Conservation (phyloP, 2,888 invertebrate species). For the Epiblema foenella region DNA sequence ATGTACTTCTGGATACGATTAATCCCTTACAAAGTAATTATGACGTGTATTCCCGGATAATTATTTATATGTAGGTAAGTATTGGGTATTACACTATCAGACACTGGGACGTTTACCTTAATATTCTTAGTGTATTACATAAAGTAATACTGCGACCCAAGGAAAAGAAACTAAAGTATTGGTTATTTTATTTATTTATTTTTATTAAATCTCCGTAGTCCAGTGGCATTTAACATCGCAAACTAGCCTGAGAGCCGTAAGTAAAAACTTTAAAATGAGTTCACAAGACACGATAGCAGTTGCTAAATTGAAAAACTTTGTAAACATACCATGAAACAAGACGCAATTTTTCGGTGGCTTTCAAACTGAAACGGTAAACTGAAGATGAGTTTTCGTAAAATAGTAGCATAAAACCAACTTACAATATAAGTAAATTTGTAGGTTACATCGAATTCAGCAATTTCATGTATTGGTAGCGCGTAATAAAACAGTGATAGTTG, state of each 20-base stretch:
- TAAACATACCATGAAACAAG: conserved; percentile 38
- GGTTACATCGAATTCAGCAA: background rate
- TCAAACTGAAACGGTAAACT: conserved; percentile 9
- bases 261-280: conserved; percentile 41
- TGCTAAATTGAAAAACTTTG: conserved; percentile 40
- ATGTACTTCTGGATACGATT: too few relatives aligned
- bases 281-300: conserved; percentile 35
- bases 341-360: conserved; percentile 19
- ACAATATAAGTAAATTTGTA: background rate
- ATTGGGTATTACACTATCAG: too few relatives aligned
- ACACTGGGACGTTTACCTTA: too few relatives aligned
- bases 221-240: conserved; percentile 13
- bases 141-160: background rate
- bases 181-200: too few relatives aligned
- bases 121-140: background rate
- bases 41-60: too few relatives aligned
- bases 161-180: conserved; percentile 6
- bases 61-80: too few relatives aligned
- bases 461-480: too few relatives aligned
- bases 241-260: conserved; percentile 26
- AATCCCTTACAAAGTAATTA: too few relatives aligned
- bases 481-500: too few relatives aligned
- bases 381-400: conserved; percentile 15
- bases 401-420: background rate
- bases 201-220: conserved; percentile 6